Evolutionary conservation across 2,113 vertebrate species (phyloP).

Genomic region (Cyprinodon tularosa): DNA sequence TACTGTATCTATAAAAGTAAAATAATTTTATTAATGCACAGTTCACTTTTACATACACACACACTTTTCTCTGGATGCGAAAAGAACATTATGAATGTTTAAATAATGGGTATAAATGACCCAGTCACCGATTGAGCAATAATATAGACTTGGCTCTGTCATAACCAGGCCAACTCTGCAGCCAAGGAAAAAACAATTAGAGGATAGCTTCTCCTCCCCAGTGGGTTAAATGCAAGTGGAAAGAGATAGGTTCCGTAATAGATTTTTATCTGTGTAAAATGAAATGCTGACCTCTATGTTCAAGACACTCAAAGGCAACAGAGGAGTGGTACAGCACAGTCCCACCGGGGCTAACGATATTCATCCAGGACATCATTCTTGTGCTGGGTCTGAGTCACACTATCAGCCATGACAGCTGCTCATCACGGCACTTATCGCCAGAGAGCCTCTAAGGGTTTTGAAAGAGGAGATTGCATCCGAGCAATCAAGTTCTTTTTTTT

Average conservation of each 20-base stretch:
- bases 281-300: slow-evolving; percentile 80
- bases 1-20: slow-evolving; percentile 23
- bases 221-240: slow-evolving; percentile 68
- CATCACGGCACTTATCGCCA: slow-evolving; percentile 44
- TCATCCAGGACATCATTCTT: slow-evolving; percentile 73
- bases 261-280: slow-evolving; percentile 82
- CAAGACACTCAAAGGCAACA: slow-evolving; percentile 67
- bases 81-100: slow-evolving; percentile 18
- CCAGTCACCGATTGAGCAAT: slow-evolving; percentile 51
- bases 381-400: slow-evolving; percentile 56
- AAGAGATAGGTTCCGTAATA: slow-evolving; percentile 81
- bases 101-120: slow-evolving; percentile 50
- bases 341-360: slow-evolving; percentile 74
- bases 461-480: slow-evolving; percentile 59
- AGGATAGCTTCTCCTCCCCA: slow-evolving; percentile 58
- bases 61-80: background rate
- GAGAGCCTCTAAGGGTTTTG: slow-evolving; percentile 54
- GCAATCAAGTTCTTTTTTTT: slow-evolving; percentile 56
- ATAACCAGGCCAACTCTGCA: slow-evolving; percentile 61
- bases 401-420: slow-evolving; percentile 56
- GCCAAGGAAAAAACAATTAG: slow-evolving; percentile 81
- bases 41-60: slow-evolving; percentile 9
- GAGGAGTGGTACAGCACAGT: slow-evolving; percentile 62
- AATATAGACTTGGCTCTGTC: slow-evolving; percentile 50
- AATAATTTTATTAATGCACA: slow-evolving; percentile 20